Base-by-base conservation (phyloP, 2,113 vertebrate genomes). In the Piprites chloris region DNA sequence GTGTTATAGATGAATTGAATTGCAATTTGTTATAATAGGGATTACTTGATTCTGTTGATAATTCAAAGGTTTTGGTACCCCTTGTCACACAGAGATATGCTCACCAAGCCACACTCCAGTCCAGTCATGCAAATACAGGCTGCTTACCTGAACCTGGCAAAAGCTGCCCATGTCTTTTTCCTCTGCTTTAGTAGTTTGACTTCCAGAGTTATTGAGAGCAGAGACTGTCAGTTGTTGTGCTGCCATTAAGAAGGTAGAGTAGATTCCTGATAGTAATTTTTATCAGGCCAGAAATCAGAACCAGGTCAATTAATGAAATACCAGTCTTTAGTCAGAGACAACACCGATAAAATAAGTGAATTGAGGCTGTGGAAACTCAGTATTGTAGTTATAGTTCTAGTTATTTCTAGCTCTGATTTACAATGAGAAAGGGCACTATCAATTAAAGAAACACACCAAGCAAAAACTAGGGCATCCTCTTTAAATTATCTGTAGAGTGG, bases 391-490 rank as follows among this genome's bases (percentile, higher is more conserved):
- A 1, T 78, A 75, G 67, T 94, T 82, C 53, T 78, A 59, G 75
- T 86, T 13, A 72, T 90, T 91, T 49, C 37, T 58, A 66, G 46
- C 35, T 86, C 86, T 90, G 92, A 52, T 79, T 88, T 94, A 71
- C 65, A 74, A 49, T 79, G 59, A 92, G 80, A 90, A 90, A 68
- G 77, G 63, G 24, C 46, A 93, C 87, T 81, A 81, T 94, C 93
- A 96, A 80, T 97, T 96, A 93, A 88, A 90, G 90, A 95, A 95
- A 87, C 44, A 87, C 52, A 90, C 61, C 41, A 87, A 90, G 85
- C 44, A 90, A 90, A 93, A 96, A 92, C 90, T 97, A 93, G 96
- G 92, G 37, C 92, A 94, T 90, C 88, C 27, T 97, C 72, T 91
- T 90, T 84, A 95, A 93, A 94, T 95, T 94, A 95, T 56, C 75